Conservation (phyloP, 2,797 vertebrate genomes). For the Clarias fuscus region DNA sequence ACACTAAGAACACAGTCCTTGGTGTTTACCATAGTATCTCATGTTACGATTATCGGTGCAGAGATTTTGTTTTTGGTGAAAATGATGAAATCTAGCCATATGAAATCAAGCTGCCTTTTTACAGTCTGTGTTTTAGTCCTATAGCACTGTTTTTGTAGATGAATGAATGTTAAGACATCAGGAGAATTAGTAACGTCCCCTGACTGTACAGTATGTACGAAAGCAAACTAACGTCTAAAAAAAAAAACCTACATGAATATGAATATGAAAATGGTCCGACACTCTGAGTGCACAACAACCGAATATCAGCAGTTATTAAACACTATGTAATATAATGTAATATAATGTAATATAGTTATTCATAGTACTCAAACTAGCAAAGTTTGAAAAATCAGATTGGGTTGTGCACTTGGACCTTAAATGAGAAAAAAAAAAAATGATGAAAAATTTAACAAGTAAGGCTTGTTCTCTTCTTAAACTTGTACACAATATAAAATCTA, state of each 20-base stretch:
- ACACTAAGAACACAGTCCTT: not conserved
- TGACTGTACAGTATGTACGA: not conserved
- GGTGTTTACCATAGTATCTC: not conserved
- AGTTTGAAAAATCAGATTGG: not conserved
- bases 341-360: not conserved
- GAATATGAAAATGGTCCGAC: not conserved
- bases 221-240: not conserved
- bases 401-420: not conserved
- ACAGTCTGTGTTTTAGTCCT: conserved; percentile 23
- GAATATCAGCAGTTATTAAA: not conserved
- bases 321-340: not conserved
- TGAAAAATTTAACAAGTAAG: not conserved
- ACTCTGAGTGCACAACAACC: conserved; percentile 1
- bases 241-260: not conserved
- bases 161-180: conserved; percentile 6
- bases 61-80: conserved; percentile 22
- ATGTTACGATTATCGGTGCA: not conserved
- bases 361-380: not conserved
- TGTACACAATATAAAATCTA: not conserved
- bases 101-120: conserved; percentile 40
- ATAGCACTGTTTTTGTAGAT: conserved; percentile 19
- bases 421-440: not conserved
- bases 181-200: not conserved
- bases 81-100: conserved; percentile 41
- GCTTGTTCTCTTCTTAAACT: not conserved